A percentile compares a stretch with the other conserved stretches of the same genome.
phyloP scores from a whole-genome alignment of 2,888 invertebrate genomes.

The Drosophila putrida region DNA sequence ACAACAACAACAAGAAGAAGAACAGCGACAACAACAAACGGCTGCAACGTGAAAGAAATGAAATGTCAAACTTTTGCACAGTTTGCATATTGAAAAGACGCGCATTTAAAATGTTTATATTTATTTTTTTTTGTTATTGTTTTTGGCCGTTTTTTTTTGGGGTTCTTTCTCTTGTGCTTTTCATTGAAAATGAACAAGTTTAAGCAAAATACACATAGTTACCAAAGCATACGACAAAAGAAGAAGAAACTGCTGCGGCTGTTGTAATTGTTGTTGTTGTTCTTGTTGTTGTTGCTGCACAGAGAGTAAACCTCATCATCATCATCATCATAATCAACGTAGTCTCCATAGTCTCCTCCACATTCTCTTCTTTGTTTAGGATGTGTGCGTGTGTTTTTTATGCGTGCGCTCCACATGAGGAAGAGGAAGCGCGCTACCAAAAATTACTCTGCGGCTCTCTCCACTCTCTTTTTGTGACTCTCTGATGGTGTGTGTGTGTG shows the following conservation, averaged over 20 bases:
- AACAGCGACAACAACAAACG: conserved; percentile 29
- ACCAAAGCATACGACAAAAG: conserved; percentile 26
- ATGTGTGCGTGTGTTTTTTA: conserved; percentile 58
- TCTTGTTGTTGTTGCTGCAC: conserved; percentile 19
- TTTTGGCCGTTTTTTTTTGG: conserved; percentile 7
- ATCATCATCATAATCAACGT: conserved; percentile 26
- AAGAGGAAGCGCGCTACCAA: conserved; percentile 52
- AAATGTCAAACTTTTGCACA: conserved; percentile 61
- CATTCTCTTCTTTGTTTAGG: conserved; percentile 58
- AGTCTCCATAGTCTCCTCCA: conserved; percentile 40
- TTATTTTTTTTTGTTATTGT: conserved; percentile 27
- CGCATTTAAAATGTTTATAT: conserved; percentile 31
- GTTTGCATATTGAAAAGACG: conserved; percentile 52
- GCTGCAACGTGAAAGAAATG: conserved; percentile 56
- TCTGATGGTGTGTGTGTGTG: conserved; percentile 5
- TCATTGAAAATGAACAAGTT: conserved; percentile 53
- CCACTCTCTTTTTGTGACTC: conserved; percentile 15
- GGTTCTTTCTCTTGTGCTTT: conserved; percentile 30
- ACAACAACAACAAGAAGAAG: conserved; percentile 36
- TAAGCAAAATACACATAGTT: conserved; percentile 34
- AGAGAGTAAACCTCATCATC: conserved; percentile 40
- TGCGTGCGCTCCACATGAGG: conserved; percentile 57
- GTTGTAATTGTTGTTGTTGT: conserved; percentile 8
- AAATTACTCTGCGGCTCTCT: conserved; percentile 26
- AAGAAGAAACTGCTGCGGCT: conserved; percentile 24